Conservation (phyloP, 2,797 vertebrate species). For the Petrocephalus schoutedeni region DNA sequence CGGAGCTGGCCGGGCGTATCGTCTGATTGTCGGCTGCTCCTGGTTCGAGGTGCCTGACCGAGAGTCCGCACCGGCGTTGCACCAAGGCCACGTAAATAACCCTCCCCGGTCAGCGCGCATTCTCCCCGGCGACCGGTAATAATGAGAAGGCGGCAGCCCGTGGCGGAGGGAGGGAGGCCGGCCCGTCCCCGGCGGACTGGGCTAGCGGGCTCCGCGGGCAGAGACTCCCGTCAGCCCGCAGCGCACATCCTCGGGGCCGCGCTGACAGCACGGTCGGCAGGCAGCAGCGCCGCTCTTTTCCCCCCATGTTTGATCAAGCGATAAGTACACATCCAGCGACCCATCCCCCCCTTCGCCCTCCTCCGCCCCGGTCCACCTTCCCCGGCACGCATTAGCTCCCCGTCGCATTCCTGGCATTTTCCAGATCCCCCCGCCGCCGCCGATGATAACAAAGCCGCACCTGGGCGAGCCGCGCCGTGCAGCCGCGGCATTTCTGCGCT, state of each 20-base stretch:
- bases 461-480: constrained; percentile 42
- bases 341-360: constrained; percentile 48
- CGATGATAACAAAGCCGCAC: constrained; percentile 55
- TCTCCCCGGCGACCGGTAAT: neutral
- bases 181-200: constrained; percentile 8
- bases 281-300: constrained; percentile 31
- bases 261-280: constrained; percentile 26
- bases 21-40: neutral
- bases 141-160: neutral
- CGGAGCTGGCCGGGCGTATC: neutral
- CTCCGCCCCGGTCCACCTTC: constrained; percentile 47
- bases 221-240: constrained; percentile 32
- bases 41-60: neutral
- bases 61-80: neutral
- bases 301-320: constrained; percentile 38
- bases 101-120: neutral
- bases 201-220: constrained; percentile 20
- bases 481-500: constrained; percentile 20
- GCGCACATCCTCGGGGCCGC: constrained; percentile 30
- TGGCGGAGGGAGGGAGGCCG: neutral
- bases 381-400: constrained; percentile 56
- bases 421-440: constrained; percentile 48
- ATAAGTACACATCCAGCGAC: constrained; percentile 36
- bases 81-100: neutral
- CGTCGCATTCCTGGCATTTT: constrained; percentile 63